Conservation (phyloP, 2,888 invertebrate genomes). For the Rhorus exstirpatorius region DNA sequence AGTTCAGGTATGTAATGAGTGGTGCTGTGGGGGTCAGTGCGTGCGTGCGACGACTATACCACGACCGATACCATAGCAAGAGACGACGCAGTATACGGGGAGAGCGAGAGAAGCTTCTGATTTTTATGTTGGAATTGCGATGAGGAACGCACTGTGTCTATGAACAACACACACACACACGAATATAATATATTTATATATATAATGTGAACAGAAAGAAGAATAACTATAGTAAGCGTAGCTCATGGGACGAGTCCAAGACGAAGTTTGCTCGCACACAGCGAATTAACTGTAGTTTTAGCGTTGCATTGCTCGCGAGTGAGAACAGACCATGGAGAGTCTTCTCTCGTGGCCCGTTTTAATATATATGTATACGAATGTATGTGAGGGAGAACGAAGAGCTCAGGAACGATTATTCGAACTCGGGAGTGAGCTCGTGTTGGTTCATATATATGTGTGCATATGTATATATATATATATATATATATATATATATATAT, state of each 20-base stretch:
- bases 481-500: too few relatives aligned
- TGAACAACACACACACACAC: slow-evolving; percentile 33
- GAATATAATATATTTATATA: background rate
- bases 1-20: slow-evolving; percentile 62
- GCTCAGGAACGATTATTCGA: slow-evolving; percentile 63
- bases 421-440: slow-evolving; percentile 50
- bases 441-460: too few relatives aligned
- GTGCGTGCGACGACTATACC: slow-evolving; percentile 48
- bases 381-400: slow-evolving; percentile 52
- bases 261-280: slow-evolving; percentile 66
- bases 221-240: slow-evolving; percentile 70
- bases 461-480: too few relatives aligned
- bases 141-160: slow-evolving; percentile 42
- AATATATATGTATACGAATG: slow-evolving; percentile 48
- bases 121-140: slow-evolving; percentile 49
- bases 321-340: slow-evolving; percentile 52
- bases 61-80: slow-evolving; percentile 19
- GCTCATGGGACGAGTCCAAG: slow-evolving; percentile 71
- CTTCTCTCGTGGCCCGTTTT: slow-evolving; percentile 41
- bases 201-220: slow-evolving; percentile 4
- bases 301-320: slow-evolving; percentile 68
- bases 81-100: background rate
- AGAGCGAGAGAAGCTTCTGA: slow-evolving; percentile 25
- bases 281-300: slow-evolving; percentile 77
- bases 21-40: slow-evolving; percentile 57